These are phyloP conservation scores for Peromyscus polionotus DNA, from an alignment of 2,113 vertebrate genomes.

Conservation along the genomic window DNA sequence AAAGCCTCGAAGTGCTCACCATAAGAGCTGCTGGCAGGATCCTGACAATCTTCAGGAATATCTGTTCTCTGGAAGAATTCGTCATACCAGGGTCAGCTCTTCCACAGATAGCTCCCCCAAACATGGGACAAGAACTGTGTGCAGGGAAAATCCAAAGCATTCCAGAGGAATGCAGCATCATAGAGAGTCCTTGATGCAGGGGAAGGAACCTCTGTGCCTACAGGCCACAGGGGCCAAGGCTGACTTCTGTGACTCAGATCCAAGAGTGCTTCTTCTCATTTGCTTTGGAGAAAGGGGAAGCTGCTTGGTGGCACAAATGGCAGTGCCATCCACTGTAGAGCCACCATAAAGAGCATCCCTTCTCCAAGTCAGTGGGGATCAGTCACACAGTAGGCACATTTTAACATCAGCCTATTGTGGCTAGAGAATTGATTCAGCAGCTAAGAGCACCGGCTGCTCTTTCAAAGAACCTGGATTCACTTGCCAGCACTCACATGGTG, in stretches of 20 bases:
- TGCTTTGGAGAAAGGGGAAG: background rate
- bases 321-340: background rate
- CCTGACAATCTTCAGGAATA: constrained; percentile 68
- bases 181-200: rapidly evolving
- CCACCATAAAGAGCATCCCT: background rate
- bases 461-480: background rate
- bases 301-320: background rate
- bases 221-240: rapidly evolving
- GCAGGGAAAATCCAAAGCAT: constrained; percentile 43
- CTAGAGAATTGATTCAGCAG: no score
- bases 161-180: constrained; percentile 36
- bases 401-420: background rate
- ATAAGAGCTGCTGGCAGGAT: constrained; percentile 72
- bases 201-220: rapidly evolving
- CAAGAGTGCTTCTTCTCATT: background rate
- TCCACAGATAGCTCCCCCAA: constrained; percentile 40
- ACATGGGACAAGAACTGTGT: background rate
- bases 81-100: constrained; percentile 56
- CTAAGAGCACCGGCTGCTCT: background rate
- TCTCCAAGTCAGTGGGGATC: no score
- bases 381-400: background rate
- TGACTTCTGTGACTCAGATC: background rate
- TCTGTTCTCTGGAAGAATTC: constrained; percentile 74
- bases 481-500: background rate
- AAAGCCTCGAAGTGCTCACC: constrained; percentile 72